Percentiles rank a stretch among this genome's conserved stretches.
Conservation (phyloP, 2,888 invertebrate species). For the Lagria hirta region DNA sequence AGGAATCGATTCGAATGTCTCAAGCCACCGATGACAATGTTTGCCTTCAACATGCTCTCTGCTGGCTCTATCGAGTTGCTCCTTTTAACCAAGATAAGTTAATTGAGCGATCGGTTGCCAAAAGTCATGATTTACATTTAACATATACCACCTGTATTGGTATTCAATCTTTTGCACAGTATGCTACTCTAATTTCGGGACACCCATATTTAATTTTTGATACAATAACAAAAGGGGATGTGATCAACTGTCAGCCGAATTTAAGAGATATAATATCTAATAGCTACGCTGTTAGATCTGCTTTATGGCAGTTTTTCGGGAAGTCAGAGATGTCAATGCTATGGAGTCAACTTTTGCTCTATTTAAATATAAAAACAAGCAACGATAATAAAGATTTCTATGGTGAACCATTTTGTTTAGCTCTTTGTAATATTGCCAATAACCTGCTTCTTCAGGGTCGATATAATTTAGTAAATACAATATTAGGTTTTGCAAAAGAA, state of each 20-base stretch:
- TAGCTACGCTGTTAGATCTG: constrained; percentile 78
- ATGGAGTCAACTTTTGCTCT: constrained; percentile 76
- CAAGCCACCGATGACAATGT: constrained; percentile 86
- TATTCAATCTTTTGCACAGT: constrained; percentile 75
- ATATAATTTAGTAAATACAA: constrained; percentile 59
- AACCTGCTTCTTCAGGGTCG: constrained; percentile 60
- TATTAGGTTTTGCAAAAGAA: constrained; percentile 64
- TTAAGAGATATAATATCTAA: constrained; percentile 79
- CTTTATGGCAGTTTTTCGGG: constrained; percentile 87
- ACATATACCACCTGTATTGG: constrained; percentile 73
- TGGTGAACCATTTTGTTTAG: constrained; percentile 69
- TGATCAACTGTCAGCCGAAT: constrained; percentile 82
- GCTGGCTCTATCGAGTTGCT: constrained; percentile 73
- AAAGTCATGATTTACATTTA: constrained; percentile 68
- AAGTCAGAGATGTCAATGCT: constrained; percentile 82
- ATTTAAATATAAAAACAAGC: constrained; percentile 68
- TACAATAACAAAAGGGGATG: constrained; percentile 80
- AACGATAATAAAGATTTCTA: constrained; percentile 55
- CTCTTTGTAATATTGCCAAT: constrained; percentile 67
- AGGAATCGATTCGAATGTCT: constrained; percentile 83
- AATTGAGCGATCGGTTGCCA: constrained; percentile 68
- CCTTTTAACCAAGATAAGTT: constrained; percentile 60
- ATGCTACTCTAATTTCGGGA: constrained; percentile 69
- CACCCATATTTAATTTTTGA: constrained; percentile 69
- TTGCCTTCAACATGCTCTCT: constrained; percentile 81